Evolutionary conservation across 2,113 vertebrate species (phyloP).

Genomic region (Sinosuthora webbiana): DNA sequence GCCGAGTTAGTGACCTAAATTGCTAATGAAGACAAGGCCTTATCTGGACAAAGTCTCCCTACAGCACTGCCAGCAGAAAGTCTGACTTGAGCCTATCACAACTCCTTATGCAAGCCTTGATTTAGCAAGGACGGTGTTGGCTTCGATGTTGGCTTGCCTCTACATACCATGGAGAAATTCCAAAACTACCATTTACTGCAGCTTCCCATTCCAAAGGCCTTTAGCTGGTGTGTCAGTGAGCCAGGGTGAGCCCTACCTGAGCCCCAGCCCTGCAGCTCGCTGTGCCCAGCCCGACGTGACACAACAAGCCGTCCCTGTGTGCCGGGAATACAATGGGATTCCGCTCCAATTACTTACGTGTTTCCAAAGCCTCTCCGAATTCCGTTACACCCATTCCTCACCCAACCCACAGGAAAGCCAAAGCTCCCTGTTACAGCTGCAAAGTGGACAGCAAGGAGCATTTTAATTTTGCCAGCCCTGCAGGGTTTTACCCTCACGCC

Average conservation of each 20-base stretch:
- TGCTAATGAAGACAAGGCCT: slow-evolving; percentile 46
- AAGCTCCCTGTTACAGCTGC: background rate
- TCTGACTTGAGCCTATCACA: slow-evolving; percentile 33
- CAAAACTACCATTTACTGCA: slow-evolving; percentile 31
- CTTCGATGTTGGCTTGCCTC: background rate
- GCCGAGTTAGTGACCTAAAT: slow-evolving; percentile 12
- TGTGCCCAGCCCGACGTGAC: background rate
- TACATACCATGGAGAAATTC: slow-evolving; percentile 21
- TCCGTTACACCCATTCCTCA: background rate
- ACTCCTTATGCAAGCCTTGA: slow-evolving; percentile 30
- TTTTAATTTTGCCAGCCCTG: background rate
- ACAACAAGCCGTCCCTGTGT: accelerated
- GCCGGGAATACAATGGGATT: background rate
- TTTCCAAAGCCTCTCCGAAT: background rate
- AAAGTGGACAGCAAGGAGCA: accelerated
- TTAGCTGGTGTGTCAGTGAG: background rate
- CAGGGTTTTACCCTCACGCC: background rate
- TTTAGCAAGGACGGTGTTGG: background rate
- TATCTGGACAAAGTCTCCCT: slow-evolving; percentile 40
- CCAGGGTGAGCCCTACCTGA: background rate
- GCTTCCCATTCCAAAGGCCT: background rate
- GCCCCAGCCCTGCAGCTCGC: background rate
- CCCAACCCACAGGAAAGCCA: background rate
- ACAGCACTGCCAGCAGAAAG: slow-evolving; percentile 4
- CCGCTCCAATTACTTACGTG: background rate